Evolutionary conservation across 2,888 invertebrate genomes (phyloP), one percentile per base, ranked within the genome.

Genomic region (Steinernema scapterisci): DNA sequence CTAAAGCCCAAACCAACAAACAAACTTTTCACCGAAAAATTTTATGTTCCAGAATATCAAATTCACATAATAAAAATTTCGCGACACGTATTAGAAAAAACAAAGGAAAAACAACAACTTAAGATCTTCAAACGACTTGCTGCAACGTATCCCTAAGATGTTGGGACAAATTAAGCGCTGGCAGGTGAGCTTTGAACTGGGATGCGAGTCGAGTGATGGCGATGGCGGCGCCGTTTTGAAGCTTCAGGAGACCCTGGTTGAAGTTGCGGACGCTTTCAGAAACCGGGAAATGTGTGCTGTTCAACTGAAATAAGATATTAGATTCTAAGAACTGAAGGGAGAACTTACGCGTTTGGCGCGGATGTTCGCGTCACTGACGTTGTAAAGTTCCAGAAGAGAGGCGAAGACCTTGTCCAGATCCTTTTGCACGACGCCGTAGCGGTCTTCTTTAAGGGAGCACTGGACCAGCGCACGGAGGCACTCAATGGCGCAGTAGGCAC

Each of bases 391-490:
- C 31, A 63, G 38, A 25, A 63, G 25, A 16, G 5, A 31, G 1
- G 51, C 23, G 51, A 48, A 52, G 51, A 52, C 13, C 44, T 73
- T 16, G 45, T 63, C 25, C 21, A 74, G 19, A 72, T 81, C 81
- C 38, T 77, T 78, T 71, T 81, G 81, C 31, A 82, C 81, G 21
- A 83, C 80, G 71, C 83, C 83, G 46, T 74, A 83, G 19, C 77
- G 73, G 74, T 83, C 83, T 46, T 82, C 81, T 19, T 73, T 56
- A 71, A 79, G 56, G 13, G 83, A 82, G 38, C 73, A 73, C 19
- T 81, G 78, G 0, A 81, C 76, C 9, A 83, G 76, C 78, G 63
- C 27, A 2, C 63, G 63, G 19, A 63, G 9, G 63, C 63, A 27
- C 3, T 63, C 63, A n/a, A 63, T 31, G 7, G 63, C 63, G 19